These are phyloP conservation scores for Didymodactylos carnosus DNA, from an alignment of 2,888 invertebrate genomes.

Conservation along the genomic window DNA sequence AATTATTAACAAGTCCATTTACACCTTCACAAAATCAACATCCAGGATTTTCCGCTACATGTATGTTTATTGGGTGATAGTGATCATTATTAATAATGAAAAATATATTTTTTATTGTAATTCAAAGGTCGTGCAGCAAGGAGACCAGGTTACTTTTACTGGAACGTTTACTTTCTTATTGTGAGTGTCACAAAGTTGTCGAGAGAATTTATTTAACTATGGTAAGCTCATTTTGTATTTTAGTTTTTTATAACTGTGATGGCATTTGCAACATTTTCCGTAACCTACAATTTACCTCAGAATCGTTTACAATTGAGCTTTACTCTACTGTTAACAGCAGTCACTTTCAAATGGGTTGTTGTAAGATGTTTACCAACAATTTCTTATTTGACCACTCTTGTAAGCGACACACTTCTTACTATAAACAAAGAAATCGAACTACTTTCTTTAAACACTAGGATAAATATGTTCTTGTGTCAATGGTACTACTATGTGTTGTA, in stretches of 20 bases:
- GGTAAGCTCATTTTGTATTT: not conserved
- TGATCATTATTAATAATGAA: too few species aligned
- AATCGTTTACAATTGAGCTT: conserved; percentile 31
- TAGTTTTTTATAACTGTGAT: conserved; percentile 32
- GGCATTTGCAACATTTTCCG: conserved; percentile 32
- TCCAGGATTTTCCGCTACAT: not conserved
- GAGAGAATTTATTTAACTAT: not conserved
- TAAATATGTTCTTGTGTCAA: conserved; percentile 25
- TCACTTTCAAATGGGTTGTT: conserved; percentile 33
- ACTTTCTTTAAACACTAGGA: conserved; percentile 21
- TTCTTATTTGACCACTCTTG: conserved; percentile 32
- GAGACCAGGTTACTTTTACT: conserved; percentile 10
- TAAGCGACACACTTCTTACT: conserved; percentile 18
- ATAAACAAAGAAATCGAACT: not conserved
- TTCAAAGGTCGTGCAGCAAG: conserved; percentile 5
- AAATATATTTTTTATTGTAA: too few species aligned
- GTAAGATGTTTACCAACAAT: conserved; percentile 31
- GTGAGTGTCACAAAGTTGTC: not conserved
- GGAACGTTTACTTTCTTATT: conserved; percentile 10
- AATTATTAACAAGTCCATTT: not conserved
- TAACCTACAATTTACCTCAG: conserved; percentile 24
- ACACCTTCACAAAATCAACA: not conserved
- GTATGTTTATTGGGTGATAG: too few species aligned
- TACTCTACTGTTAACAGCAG: conserved; percentile 30
- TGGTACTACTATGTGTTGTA: conserved; percentile 25